phyloP scores from a whole-genome alignment of 2,797 vertebrate genomes.

The Coregonus suidteri region DNA sequence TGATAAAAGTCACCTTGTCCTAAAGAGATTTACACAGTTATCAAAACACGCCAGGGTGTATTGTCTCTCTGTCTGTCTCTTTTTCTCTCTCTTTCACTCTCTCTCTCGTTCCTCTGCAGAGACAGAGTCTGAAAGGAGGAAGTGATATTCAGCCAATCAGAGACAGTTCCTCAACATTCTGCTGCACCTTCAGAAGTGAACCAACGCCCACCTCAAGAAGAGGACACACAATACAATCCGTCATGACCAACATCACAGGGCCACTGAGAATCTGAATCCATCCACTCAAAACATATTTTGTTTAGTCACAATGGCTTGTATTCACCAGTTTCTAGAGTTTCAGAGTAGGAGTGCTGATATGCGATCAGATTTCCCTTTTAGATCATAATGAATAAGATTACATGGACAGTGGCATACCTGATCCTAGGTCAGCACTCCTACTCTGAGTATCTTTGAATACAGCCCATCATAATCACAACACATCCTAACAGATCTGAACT shows the following conservation, averaged over 20 bases:
- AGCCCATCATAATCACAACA: not conserved
- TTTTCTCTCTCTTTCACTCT: not conserved
- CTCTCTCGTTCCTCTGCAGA: not conserved
- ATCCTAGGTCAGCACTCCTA: not conserved
- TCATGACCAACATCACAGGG: not conserved
- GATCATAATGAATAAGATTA: not conserved
- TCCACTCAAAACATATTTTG: not conserved
- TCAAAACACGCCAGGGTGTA: not conserved
- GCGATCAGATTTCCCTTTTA: not conserved
- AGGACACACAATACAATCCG: slow-evolving; percentile 7
- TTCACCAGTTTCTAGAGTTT: not conserved
- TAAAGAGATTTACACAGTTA: not conserved
- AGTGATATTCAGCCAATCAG: slow-evolving; percentile 7
- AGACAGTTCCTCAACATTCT: slow-evolving; percentile 1
- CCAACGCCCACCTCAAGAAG: not conserved
- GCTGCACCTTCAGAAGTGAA: not conserved
- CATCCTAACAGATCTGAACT: too few species aligned
- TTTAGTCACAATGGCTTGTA: not conserved
- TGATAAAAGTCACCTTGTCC: not conserved
- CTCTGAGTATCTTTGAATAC: not conserved
- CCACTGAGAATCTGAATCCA: not conserved
- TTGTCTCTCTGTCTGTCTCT: not conserved
- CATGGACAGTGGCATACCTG: not conserved
- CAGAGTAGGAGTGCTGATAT: not conserved
- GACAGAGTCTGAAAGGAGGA: not conserved